phyloP scores from a whole-genome alignment of 2,797 vertebrate species.

The Heliangelus exortis region DNA sequence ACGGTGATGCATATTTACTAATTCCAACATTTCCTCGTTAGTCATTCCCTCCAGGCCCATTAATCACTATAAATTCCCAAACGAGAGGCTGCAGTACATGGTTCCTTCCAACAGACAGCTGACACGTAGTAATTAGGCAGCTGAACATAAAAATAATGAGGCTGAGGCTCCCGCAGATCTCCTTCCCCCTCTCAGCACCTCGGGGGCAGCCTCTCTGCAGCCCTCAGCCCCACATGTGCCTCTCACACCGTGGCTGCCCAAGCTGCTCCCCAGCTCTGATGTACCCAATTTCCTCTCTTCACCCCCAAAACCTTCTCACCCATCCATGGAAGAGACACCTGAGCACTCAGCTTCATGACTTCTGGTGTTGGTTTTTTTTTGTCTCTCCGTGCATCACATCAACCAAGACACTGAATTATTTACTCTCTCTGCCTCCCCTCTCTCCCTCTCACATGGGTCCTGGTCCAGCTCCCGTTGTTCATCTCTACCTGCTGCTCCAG shows the following conservation, averaged over 20 bases:
- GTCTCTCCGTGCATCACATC: background rate
- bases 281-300: background rate
- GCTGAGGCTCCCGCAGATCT: slow-evolving; percentile 62
- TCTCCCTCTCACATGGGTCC: background rate
- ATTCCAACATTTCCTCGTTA: slow-evolving; percentile 71
- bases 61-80: slow-evolving; percentile 70
- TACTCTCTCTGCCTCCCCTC: slow-evolving; percentile 29
- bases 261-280: slow-evolving; percentile 4
- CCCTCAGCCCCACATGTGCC: rapidly evolving
- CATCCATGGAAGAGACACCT: background rate
- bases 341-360: background rate
- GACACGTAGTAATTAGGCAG: slow-evolving; percentile 72
- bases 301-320: background rate
- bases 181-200: slow-evolving; percentile 54
- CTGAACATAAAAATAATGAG: slow-evolving; percentile 74
- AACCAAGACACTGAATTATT: slow-evolving; percentile 38
- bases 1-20: slow-evolving; percentile 62
- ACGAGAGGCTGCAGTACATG: slow-evolving; percentile 52
- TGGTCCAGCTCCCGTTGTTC: slow-evolving; percentile 40
- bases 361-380: background rate
- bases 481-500: slow-evolving; percentile 68
- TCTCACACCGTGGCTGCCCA: background rate
- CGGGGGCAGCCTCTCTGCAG: slow-evolving; percentile 34
- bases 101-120: slow-evolving; percentile 71
- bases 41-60: slow-evolving; percentile 71